These are phyloP conservation scores for Ammodytes marinus DNA, from an alignment of 2,113 vertebrate genomes.

Conservation along the genomic window DNA sequence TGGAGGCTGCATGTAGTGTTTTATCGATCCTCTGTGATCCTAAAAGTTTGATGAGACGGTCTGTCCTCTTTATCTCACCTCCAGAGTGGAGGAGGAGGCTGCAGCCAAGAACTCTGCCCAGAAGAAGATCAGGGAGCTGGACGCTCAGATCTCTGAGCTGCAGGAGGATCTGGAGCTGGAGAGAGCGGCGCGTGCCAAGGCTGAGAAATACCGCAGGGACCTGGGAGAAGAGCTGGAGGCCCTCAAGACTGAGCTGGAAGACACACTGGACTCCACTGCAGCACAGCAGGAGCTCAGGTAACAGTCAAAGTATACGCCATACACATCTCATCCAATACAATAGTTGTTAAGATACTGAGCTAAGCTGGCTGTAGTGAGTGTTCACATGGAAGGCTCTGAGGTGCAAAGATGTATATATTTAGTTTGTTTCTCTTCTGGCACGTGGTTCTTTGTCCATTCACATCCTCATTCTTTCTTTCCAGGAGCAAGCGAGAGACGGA, in stretches of 20 bases:
- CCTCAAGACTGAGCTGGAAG: constrained; percentile 95
- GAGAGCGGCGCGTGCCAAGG: constrained; percentile 89
- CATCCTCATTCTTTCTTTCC: not conserved
- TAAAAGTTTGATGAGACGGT: too few species aligned
- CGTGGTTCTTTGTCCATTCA: not conserved
- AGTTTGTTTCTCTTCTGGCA: not conserved
- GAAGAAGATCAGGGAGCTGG: constrained; percentile 96
- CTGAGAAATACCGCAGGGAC: constrained; percentile 93
- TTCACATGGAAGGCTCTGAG: not conserved
- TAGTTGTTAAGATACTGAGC: too few species aligned
- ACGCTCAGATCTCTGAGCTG: constrained; percentile 93
- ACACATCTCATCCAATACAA: too few species aligned
- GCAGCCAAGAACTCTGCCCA: constrained; percentile 92
- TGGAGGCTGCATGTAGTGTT: too few species aligned
- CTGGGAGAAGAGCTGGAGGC: constrained; percentile 96
- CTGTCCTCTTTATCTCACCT: not conserved
- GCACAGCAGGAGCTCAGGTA: constrained; percentile 97
- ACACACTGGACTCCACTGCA: constrained; percentile 95
- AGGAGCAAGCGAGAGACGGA: constrained; percentile 96
- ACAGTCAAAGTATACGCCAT: not conserved
- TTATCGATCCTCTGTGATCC: too few species aligned
- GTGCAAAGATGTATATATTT: not conserved
- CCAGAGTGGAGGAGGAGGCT: constrained; percentile 94
- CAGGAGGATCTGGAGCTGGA: constrained; percentile 97
- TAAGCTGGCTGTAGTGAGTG: too few species aligned